A percentile compares a stretch with the other conserved stretches of the same genome.
Evolutionary conservation across 2,113 vertebrate species (phyloP).

Genomic region (Cyprinus carpio): DNA sequence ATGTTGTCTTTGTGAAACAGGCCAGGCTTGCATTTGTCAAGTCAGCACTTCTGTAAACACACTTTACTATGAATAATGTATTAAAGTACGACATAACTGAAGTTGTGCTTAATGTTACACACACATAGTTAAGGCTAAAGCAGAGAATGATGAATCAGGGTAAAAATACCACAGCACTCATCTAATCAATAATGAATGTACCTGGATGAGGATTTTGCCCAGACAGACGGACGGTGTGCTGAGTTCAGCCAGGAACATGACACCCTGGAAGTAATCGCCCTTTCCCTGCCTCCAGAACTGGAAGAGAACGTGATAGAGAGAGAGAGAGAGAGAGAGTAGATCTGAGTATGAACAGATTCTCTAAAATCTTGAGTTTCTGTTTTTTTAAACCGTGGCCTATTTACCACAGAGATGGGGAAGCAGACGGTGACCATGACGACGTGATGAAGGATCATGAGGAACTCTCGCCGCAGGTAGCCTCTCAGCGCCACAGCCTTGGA

Average conservation of each 20-base stretch:
- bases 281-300: slow-evolving; percentile 89
- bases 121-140: slow-evolving; percentile 10
- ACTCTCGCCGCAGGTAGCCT: slow-evolving; percentile 85
- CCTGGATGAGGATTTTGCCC: slow-evolving; percentile 93
- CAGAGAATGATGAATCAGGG: slow-evolving; percentile 32
- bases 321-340: not conserved
- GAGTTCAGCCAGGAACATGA: slow-evolving; percentile 91
- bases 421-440: slow-evolving; percentile 90
- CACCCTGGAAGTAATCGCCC: slow-evolving; percentile 90
- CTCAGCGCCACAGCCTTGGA: slow-evolving; percentile 68
- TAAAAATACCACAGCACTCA: slow-evolving; percentile 3
- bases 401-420: slow-evolving; percentile 85
- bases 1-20: no score
- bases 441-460: slow-evolving; percentile 91
- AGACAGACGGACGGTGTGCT: slow-evolving; percentile 94
- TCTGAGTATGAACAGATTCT: not conserved
- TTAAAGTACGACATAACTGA: slow-evolving; percentile 30
- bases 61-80: slow-evolving; percentile 33
- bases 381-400: no score
- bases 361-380: not conserved
- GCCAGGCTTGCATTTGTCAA: no score
- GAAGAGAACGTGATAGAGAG: not conserved
- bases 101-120: slow-evolving; percentile 35
- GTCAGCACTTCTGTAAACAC: not conserved
- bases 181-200: slow-evolving; percentile 62